phyloP scores from a whole-genome alignment of 2,797 vertebrate species.

The Odontamblyopus rebecca region DNA sequence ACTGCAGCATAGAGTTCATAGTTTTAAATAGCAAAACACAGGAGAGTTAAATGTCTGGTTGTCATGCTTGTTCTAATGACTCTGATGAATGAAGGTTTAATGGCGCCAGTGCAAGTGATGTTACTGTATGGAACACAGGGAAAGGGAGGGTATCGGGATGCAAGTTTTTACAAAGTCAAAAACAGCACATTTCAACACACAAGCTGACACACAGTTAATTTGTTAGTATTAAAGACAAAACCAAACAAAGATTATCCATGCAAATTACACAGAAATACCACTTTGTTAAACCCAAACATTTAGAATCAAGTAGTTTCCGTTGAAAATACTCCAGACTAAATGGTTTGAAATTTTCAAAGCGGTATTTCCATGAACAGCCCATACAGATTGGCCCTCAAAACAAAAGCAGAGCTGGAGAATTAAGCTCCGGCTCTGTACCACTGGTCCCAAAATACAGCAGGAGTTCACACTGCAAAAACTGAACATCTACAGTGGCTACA shows the following conservation, averaged over 20 bases:
- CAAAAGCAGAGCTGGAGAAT: conserved; percentile 53
- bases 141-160: neutral
- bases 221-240: conserved; percentile 28
- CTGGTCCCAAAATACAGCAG: conserved; percentile 43
- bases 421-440: conserved; percentile 41
- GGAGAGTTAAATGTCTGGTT: too few species aligned
- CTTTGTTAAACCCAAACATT: conserved; percentile 3
- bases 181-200: conserved; percentile 16
- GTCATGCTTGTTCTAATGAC: too few species aligned
- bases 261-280: conserved; percentile 68
- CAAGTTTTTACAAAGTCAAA: neutral
- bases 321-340: conserved; percentile 24
- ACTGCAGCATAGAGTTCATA: too few species aligned
- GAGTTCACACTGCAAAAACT: conserved; percentile 5
- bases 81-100: too few species aligned
- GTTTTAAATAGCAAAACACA: too few species aligned
- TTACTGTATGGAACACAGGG: neutral
- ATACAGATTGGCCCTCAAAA: conserved; percentile 69
- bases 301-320: conserved; percentile 5
- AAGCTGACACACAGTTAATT: conserved; percentile 23
- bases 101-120: neutral
- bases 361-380: conserved; percentile 72
- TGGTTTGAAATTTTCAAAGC: conserved; percentile 28
- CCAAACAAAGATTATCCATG: conserved; percentile 61
- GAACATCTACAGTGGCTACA: neutral